phyloP scores from a whole-genome alignment of 2,113 vertebrate genomes.

The rat (Rattus norvegicus) region GRCr8 NC_086037.1:33391001-33391500 shows the following conservation, averaged over 20 bases:
- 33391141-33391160: not conserved
- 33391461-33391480: not conserved
- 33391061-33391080: not conserved
- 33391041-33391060: not conserved
- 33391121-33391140: not conserved
- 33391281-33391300: not conserved
- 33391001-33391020: too few species aligned
- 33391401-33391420: too few species aligned
- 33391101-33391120: not conserved
- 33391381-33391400: not conserved
- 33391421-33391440: not conserved
- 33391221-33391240: not conserved
- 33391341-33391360: not conserved
- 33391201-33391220: not conserved
- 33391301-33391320: not conserved
- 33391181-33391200: not conserved
- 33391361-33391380: not conserved
- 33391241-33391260: not conserved
- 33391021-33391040: not conserved
- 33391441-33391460: not conserved
- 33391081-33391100: too few species aligned
- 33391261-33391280: not conserved
- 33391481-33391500: not conserved
- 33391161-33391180: not conserved
- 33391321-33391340: not conserved